Conservation (phyloP, 2,113 vertebrate species). For the Prionailurus bengalensis region DNA sequence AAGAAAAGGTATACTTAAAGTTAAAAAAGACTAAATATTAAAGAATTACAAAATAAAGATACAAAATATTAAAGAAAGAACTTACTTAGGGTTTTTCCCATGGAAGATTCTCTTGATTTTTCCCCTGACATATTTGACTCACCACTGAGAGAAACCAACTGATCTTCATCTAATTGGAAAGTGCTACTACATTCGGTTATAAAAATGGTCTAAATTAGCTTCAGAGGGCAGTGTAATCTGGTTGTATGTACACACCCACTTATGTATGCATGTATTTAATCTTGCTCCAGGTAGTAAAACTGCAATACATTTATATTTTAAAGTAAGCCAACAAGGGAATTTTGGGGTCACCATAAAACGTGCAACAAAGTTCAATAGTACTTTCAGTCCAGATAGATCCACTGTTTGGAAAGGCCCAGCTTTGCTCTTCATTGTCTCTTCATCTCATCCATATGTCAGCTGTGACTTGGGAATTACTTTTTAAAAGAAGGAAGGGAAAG, state of each 20-base stretch:
- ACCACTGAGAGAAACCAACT: constrained; percentile 38
- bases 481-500: constrained; percentile 33
- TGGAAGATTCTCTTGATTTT: background rate
- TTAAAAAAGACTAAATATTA: background rate
- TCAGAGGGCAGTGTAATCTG: background rate
- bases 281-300: constrained; percentile 36
- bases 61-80: constrained; percentile 48
- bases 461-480: constrained; percentile 51
- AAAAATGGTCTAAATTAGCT: background rate
- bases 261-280: background rate
- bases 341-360: constrained; percentile 2
- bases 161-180: constrained; percentile 8
- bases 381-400: constrained; percentile 21
- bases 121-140: constrained; percentile 27
- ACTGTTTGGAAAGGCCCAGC: constrained; percentile 10
- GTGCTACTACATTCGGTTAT: constrained; percentile 4
- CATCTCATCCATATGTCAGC: background rate
- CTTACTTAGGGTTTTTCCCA: constrained; percentile 8
- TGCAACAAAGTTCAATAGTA: constrained; percentile 19
- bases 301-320: background rate
- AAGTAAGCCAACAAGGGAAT: constrained; percentile 25
- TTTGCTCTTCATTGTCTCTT: constrained; percentile 16
- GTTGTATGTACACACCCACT: background rate
- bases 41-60: background rate
- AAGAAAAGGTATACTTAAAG: constrained; percentile 38